phyloP scores from a whole-genome alignment of 2,888 invertebrate species.

The Stenodema calcarata region DNA sequence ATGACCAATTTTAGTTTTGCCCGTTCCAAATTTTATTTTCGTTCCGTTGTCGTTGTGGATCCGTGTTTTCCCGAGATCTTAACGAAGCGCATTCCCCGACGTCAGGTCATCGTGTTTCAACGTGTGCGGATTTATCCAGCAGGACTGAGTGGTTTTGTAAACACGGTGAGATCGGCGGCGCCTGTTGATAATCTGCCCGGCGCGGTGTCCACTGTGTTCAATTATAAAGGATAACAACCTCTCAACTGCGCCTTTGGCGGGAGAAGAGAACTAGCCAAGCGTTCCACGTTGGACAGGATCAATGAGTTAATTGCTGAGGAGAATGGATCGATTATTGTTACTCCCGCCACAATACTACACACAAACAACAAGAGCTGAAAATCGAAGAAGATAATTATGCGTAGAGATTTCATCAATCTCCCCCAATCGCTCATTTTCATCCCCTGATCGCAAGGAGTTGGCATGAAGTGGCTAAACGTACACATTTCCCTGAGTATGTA shows the following conservation, averaged over 20 bases:
- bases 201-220: neutral
- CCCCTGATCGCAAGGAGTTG: no score
- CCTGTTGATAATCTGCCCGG: neutral
- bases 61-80: neutral
- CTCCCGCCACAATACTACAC: no score
- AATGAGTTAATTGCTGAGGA: no score
- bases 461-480: no score
- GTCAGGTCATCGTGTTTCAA: neutral
- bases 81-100: neutral
- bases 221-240: neutral
- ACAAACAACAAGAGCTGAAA: no score
- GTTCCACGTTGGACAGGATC: neutral
- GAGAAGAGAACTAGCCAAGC: neutral
- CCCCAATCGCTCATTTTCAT: no score
- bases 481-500: no score
- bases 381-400: no score
- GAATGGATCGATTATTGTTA: no score
- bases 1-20: neutral
- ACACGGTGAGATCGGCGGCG: neutral
- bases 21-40: neutral
- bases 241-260: neutral
- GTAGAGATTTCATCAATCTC: no score
- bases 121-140: neutral
- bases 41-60: neutral
- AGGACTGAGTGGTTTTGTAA: neutral